These are phyloP conservation scores for Penaeus monodon DNA, from an alignment of 2,888 invertebrate species.

Conservation along the genomic window DNA sequence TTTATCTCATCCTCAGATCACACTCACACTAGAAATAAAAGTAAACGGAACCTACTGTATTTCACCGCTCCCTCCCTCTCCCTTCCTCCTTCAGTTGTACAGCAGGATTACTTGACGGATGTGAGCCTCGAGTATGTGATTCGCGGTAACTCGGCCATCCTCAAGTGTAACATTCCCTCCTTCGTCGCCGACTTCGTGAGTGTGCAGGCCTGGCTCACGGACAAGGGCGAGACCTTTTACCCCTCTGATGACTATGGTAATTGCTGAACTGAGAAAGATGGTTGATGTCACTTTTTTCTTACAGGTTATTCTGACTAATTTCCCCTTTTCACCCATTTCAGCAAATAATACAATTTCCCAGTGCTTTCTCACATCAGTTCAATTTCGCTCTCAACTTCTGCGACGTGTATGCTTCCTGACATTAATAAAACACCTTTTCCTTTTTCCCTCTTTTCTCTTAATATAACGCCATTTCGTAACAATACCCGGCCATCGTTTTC, in stretches of 20 bases:
- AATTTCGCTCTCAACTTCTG: not conserved
- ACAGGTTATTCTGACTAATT: not conserved
- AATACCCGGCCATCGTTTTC: not conserved
- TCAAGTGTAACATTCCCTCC: constrained; percentile 87
- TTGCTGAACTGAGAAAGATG: not conserved
- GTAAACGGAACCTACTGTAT: not conserved
- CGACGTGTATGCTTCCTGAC: not conserved
- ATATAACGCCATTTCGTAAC: not conserved
- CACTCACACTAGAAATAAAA: not conserved
- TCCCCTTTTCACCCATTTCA: not conserved
- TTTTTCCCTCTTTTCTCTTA: not conserved
- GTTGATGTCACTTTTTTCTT: not conserved
- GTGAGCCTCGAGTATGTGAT: constrained; percentile 80
- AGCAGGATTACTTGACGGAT: constrained; percentile 70
- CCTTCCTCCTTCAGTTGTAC: constrained; percentile 78
- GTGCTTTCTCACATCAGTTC: not conserved
- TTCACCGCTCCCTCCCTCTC: not conserved
- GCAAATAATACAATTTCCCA: not conserved
- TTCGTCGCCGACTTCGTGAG: constrained; percentile 65
- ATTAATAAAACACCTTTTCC: not conserved
- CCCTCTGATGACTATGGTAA: constrained; percentile 53
- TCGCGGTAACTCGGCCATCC: constrained; percentile 88
- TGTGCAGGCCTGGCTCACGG: constrained; percentile 62
- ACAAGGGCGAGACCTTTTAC: constrained; percentile 52
- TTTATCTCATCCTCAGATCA: not conserved